phyloP scores from a whole-genome alignment of 2,113 vertebrate genomes.

The Varanus komodoensis region DNA sequence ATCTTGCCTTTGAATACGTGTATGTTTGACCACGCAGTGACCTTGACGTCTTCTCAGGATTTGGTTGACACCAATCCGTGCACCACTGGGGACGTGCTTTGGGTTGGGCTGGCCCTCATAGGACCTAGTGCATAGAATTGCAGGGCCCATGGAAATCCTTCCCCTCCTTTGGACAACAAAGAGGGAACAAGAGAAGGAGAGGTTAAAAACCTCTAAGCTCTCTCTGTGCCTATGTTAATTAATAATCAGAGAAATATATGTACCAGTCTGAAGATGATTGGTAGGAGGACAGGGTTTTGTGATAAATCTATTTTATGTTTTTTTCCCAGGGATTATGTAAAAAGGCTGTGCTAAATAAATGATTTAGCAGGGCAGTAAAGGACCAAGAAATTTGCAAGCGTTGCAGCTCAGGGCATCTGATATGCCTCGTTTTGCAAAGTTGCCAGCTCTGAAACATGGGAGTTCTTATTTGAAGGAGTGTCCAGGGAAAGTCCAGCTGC shows the following conservation, averaged over 20 bases:
- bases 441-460: neutral
- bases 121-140: neutral
- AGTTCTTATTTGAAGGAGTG: constrained; percentile 15
- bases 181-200: constrained; percentile 39
- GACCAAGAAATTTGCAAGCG: constrained; percentile 47
- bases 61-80: neutral
- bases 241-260: constrained; percentile 69
- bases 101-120: neutral
- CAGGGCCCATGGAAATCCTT: neutral
- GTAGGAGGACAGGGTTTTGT: constrained; percentile 70
- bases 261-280: constrained; percentile 53
- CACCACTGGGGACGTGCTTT: neutral
- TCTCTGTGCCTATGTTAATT: constrained; percentile 62
- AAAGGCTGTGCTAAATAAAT: constrained; percentile 62
- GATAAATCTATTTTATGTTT: constrained; percentile 68
- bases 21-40: neutral
- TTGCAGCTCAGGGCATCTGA: constrained; percentile 24
- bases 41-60: neutral
- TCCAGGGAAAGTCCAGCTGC: no score
- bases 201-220: constrained; percentile 59
- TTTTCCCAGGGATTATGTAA: constrained; percentile 47
- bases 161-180: constrained; percentile 43
- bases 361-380: constrained; percentile 62
- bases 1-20: neutral
- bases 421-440: constrained; percentile 39